Conservation (phyloP, 2,797 vertebrate species). For the Eupleurogrammus muticus region DNA sequence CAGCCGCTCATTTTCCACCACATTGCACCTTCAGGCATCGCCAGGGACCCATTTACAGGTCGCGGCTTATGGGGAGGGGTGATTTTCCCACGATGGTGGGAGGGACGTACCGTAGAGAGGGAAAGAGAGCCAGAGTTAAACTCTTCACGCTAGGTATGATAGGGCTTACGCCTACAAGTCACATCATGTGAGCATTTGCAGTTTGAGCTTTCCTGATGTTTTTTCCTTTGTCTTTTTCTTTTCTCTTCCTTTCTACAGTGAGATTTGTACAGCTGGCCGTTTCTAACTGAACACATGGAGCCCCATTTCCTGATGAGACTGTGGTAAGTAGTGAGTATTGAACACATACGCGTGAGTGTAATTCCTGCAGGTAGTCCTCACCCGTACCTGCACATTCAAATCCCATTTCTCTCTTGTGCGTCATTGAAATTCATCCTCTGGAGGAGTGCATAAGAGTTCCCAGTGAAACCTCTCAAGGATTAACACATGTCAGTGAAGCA, state of each 20-base stretch:
- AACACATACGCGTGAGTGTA: slow-evolving; percentile 7
- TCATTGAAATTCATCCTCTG: slow-evolving; percentile 70
- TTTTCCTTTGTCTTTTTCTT: slow-evolving; percentile 40
- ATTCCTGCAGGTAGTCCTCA: slow-evolving; percentile 53
- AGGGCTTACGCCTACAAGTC: not conserved
- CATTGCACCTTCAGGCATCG: slow-evolving; percentile 43
- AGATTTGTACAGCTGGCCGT: slow-evolving; percentile 49
- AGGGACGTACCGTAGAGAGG: slow-evolving; percentile 17
- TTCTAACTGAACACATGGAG: slow-evolving; percentile 73
- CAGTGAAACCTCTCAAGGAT: slow-evolving; percentile 65
- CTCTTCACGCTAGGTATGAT: slow-evolving; percentile 17
- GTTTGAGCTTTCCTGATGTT: slow-evolving; percentile 38
- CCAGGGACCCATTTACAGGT: slow-evolving; percentile 70
- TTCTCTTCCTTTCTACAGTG: slow-evolving; percentile 46
- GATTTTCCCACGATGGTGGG: slow-evolving; percentile 35
- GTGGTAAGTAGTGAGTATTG: slow-evolving; percentile 67
- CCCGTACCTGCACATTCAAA: slow-evolving; percentile 53
- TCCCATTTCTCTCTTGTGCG: slow-evolving; percentile 47
- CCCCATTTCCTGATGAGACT: slow-evolving; percentile 77
- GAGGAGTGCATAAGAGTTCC: slow-evolving; percentile 53
- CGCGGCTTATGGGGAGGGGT: slow-evolving; percentile 37
- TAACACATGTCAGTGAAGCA: slow-evolving; percentile 61
- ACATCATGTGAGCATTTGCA: slow-evolving; percentile 13
- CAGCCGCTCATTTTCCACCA: slow-evolving; percentile 58
- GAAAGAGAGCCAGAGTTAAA: slow-evolving; percentile 18